phyloP scores from a whole-genome alignment of 1,140 invertebrate genomes.

The Neomicropteryx cornuta region DNA sequence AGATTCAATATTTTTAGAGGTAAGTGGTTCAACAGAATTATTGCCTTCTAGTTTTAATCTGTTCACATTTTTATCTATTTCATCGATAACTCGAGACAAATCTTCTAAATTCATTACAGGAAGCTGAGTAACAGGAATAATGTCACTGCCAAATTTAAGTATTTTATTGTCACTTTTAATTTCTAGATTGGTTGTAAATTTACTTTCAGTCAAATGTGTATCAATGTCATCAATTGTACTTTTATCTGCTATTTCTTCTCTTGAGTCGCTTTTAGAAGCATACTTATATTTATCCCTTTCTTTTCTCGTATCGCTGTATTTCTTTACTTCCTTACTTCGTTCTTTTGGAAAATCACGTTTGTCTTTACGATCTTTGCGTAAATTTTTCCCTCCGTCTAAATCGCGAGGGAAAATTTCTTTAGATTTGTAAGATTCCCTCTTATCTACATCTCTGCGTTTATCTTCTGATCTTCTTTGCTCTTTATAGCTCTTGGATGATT shows the following conservation, averaged over 20 bases:
- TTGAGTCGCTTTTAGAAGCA: slow-evolving; percentile 23
- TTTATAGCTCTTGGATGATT: slow-evolving; percentile 28
- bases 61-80: slow-evolving; percentile 25
- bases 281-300: slow-evolving; percentile 28
- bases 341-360: slow-evolving; percentile 30
- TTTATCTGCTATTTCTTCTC: slow-evolving; percentile 27
- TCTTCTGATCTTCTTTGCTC: slow-evolving; percentile 25
- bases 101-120: slow-evolving; percentile 37
- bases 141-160: slow-evolving; percentile 24
- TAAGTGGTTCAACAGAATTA: background rate
- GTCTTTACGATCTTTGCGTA: slow-evolving; percentile 29
- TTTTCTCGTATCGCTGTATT: slow-evolving; percentile 36
- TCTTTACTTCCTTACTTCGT: slow-evolving; percentile 29
- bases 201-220: slow-evolving; percentile 8
- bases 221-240: slow-evolving; percentile 26
- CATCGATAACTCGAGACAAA: slow-evolving; percentile 32
- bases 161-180: slow-evolving; percentile 3
- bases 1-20: no score
- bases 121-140: slow-evolving; percentile 37
- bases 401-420: slow-evolving; percentile 17
- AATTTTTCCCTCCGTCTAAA: slow-evolving; percentile 21
- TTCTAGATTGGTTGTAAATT: slow-evolving; percentile 20
- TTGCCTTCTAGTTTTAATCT: slow-evolving; percentile 6
- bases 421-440: slow-evolving; percentile 23
- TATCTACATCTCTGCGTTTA: slow-evolving; percentile 22